Conservation (phyloP, 2,888 invertebrate species). For the Coelinius sp. region DNA sequence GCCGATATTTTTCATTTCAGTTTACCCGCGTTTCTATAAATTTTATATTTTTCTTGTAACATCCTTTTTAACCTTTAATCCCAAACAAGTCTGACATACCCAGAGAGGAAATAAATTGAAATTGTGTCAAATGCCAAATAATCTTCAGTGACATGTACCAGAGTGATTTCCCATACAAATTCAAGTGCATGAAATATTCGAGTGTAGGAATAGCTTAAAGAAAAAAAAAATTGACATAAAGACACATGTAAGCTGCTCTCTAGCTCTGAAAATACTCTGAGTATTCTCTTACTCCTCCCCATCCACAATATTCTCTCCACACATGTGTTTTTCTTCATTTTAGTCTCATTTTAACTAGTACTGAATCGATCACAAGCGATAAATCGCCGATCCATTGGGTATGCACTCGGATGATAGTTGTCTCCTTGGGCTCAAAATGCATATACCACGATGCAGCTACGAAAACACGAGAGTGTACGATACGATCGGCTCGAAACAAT, state of each 20-base stretch:
- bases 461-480: conserved; percentile 29
- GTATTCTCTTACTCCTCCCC: not conserved
- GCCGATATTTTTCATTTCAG: no score
- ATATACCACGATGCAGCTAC: not conserved
- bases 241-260: conserved; percentile 7
- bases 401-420: conserved; percentile 4
- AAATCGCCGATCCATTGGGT: not conserved
- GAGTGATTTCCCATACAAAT: no score
- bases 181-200: not conserved
- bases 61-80: no score
- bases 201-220: not conserved
- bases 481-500: conserved; percentile 28
- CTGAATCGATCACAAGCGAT: conserved; percentile 14
- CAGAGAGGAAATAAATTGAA: no score
- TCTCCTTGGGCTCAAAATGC: conserved; percentile 3
- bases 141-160: no score
- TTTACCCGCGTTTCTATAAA: no score
- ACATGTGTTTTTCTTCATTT: not conserved
- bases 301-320: not conserved
- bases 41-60: no score
- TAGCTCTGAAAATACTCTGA: not conserved
- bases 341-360: not conserved
- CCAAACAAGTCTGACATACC: no score
- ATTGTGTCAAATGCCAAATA: no score
- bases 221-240: not conserved